Evolutionary conservation across 92 coral and sea anemone species (phyloP).

Genomic region (Plumapathes pennacea): DNA sequence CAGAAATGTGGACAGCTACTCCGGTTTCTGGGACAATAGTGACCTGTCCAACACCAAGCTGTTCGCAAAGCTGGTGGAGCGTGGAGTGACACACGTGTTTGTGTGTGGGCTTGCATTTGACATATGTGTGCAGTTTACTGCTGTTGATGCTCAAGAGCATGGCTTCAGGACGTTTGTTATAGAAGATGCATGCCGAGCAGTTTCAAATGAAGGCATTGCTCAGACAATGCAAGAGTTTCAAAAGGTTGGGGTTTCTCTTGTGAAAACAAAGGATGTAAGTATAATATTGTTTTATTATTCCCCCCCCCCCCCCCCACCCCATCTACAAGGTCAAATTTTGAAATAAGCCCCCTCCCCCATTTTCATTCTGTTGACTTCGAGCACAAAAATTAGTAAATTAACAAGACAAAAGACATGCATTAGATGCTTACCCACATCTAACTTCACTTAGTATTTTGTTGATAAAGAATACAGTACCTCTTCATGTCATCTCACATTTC

Average conservation of each 20-base stretch:
- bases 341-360: no score
- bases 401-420: no score
- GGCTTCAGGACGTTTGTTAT: constrained; percentile 78
- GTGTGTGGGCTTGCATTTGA: constrained; percentile 90
- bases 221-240: constrained; percentile 43
- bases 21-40: constrained; percentile 87
- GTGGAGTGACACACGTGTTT: constrained; percentile 72
- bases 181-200: constrained; percentile 76
- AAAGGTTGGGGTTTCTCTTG: constrained; percentile 45
- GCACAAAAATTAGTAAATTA: no score
- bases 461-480: no score
- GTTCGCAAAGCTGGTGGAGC: constrained; percentile 55
- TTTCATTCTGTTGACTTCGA: no score
- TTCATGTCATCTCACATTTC: no score
- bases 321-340: no score
- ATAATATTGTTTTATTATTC: no score
- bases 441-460: no score
- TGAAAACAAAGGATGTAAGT: constrained; percentile 46
- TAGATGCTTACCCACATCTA: no score
- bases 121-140: constrained; percentile 74
- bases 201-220: constrained; percentile 41
- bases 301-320: no score
- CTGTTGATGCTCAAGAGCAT: constrained; percentile 68
- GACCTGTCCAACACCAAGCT: constrained; percentile 57
- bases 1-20: constrained; percentile 79